Evolutionary conservation across 92 coral and sea anemone genomes (phyloP).

Genomic region (Bergia puertoricense): DNA sequence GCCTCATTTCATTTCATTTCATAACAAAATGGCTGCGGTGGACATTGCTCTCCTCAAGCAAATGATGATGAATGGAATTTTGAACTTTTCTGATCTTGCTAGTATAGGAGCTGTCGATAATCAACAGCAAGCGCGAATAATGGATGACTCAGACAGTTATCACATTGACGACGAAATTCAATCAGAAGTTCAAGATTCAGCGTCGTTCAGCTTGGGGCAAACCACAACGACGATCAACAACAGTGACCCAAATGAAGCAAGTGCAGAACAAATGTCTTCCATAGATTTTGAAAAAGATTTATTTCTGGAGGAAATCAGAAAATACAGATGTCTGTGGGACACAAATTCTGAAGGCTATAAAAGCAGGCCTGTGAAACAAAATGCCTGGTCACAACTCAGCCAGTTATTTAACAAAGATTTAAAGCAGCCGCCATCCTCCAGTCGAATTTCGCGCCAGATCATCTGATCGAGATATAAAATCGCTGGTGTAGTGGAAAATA

Average conservation of each 20-base stretch:
- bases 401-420: constrained; percentile 31
- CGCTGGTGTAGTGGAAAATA: too few species aligned
- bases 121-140: constrained; percentile 15
- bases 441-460: too few species aligned
- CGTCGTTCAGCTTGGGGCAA: constrained; percentile 3
- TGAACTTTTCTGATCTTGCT: constrained; percentile 1
- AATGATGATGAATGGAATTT: neutral
- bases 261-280: neutral
- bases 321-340: constrained; percentile 43
- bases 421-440: too few species aligned
- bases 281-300: constrained; percentile 8
- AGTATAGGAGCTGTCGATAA: neutral
- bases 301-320: constrained; percentile 41
- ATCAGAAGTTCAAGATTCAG: neutral
- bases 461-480: too few species aligned
- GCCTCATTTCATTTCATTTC: neutral
- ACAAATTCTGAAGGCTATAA: constrained; percentile 41
- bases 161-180: neutral
- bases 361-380: constrained; percentile 45
- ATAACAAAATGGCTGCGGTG: neutral
- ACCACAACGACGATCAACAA: neutral
- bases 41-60: neutral
- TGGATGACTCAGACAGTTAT: constrained; percentile 13
- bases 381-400: constrained; percentile 29
- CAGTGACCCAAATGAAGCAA: constrained; percentile 11